Evolutionary conservation across 2,797 vertebrate genomes (phyloP).

Genomic region (Cynopterus sphinx): DNA sequence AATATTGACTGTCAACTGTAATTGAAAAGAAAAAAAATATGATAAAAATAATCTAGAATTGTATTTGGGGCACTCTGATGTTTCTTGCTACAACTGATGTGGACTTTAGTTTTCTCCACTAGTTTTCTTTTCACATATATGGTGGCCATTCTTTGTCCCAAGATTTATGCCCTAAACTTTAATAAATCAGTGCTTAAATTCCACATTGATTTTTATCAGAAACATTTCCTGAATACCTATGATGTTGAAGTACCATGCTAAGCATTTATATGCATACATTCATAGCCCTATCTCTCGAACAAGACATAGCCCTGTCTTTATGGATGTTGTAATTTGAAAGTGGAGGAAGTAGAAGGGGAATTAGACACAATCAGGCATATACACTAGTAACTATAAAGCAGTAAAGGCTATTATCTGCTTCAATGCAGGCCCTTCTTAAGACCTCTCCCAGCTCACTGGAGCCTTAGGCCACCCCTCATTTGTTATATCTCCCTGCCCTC

Average conservation of each 20-base stretch:
- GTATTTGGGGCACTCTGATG: not conserved
- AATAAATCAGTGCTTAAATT: not conserved
- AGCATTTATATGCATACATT: not conserved
- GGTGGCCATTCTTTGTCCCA: not conserved
- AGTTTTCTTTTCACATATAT: not conserved
- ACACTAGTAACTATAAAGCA: not conserved
- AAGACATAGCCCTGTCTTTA: not conserved
- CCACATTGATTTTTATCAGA: constrained; percentile 3
- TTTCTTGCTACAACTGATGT: not conserved
- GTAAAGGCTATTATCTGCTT: not conserved
- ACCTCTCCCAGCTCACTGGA: not conserved
- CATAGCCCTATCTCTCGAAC: not conserved
- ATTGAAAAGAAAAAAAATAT: not conserved
- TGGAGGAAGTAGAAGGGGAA: not conserved
- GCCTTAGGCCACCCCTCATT: not conserved
- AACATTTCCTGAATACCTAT: not conserved
- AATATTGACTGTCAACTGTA: not conserved
- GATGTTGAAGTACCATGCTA: not conserved
- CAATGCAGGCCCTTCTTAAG: not conserved
- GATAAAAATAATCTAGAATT: not conserved
- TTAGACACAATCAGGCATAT: not conserved
- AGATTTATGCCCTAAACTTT: not conserved
- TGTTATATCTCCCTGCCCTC: not conserved
- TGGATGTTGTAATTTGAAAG: not conserved
- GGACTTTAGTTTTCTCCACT: not conserved